Conservation (phyloP, 2,888 invertebrate genomes). For the Noctua janthina region DNA sequence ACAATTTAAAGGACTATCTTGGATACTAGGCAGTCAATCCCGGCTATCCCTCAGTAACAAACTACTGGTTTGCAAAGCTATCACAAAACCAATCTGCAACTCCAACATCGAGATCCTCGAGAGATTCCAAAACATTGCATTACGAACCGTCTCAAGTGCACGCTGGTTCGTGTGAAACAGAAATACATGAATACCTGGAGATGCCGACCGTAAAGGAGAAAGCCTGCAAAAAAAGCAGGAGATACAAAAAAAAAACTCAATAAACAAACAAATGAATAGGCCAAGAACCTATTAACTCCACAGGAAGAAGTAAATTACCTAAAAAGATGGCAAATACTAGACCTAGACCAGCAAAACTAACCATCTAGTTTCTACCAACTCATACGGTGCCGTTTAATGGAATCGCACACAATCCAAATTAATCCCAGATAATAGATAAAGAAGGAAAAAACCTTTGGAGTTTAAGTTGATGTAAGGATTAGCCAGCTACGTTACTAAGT, state of each 20-base stretch:
- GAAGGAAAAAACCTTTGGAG: background rate
- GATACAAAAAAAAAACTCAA: too few species aligned
- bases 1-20: background rate
- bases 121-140: background rate
- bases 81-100: background rate
- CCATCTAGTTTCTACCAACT: background rate
- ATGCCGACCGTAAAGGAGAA: background rate
- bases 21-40: background rate
- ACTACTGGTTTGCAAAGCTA: background rate
- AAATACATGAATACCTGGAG: background rate
- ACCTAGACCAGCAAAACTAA: background rate
- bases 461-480: background rate
- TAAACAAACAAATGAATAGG: too few species aligned
- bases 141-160: background rate
- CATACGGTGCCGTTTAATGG: background rate
- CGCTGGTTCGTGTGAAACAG: background rate
- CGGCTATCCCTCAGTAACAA: background rate
- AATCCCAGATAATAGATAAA: background rate
- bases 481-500: too few species aligned
- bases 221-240: background rate
- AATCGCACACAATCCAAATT: background rate
- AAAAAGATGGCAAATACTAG: background rate
- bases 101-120: background rate
- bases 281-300: background rate
- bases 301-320: too few species aligned